These are phyloP conservation scores for Hestina assimilis DNA, from an alignment of 1,140 invertebrate genomes.

Conservation along the genomic window DNA sequence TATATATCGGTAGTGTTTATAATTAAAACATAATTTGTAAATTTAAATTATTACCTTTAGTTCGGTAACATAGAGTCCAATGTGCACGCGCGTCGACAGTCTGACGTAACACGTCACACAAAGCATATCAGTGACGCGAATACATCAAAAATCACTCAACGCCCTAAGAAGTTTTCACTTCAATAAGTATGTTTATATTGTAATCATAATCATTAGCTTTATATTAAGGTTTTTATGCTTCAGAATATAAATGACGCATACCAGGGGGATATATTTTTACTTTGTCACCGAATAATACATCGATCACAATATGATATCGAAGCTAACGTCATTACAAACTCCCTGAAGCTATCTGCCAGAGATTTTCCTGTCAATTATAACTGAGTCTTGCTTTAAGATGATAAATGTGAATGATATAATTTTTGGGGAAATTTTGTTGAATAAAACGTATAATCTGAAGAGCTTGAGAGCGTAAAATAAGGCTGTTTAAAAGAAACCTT, in stretches of 20 bases:
- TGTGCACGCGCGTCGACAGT: too few species aligned
- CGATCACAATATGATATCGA: slow-evolving; percentile 34
- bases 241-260: slow-evolving; percentile 6
- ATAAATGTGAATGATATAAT: slow-evolving; percentile 1
- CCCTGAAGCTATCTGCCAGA: slow-evolving; percentile 31
- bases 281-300: slow-evolving; percentile 34
- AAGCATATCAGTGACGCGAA: too few species aligned
- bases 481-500: too few species aligned
- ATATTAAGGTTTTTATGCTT: background rate
- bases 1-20: too few species aligned
- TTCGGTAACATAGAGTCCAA: too few species aligned
- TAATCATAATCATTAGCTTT: background rate
- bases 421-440: slow-evolving; percentile 3
- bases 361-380: slow-evolving; percentile 43
- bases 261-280: slow-evolving; percentile 6
- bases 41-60: too few species aligned
- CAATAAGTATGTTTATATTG: too few species aligned
- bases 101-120: too few species aligned
- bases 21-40: too few species aligned
- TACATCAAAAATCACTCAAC: too few species aligned
- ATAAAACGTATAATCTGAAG: background rate
- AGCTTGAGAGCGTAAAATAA: too few species aligned
- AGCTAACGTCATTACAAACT: slow-evolving; percentile 31
- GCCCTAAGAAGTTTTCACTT: too few species aligned
- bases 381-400: slow-evolving; percentile 1